Conservation (phyloP, 2,888 invertebrate species). For the Dryocosmus kuriphilus region DNA sequence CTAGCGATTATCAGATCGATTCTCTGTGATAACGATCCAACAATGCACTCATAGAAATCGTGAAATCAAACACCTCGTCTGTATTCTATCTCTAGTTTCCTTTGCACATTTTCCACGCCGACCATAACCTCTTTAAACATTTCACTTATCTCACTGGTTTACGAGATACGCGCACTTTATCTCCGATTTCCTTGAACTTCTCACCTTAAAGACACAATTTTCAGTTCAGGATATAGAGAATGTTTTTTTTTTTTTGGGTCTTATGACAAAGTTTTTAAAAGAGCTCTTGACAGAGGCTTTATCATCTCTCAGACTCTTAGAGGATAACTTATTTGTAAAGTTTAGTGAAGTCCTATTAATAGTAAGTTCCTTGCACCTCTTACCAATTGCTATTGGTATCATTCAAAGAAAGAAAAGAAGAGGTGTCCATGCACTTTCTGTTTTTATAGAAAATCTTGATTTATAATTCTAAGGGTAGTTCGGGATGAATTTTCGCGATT, state of each 20-base stretch:
- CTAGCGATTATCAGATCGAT: slow-evolving; percentile 14
- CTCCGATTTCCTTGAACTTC: slow-evolving; percentile 17
- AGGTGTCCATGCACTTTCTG: not conserved
- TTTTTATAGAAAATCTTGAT: not conserved
- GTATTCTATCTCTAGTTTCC: not conserved
- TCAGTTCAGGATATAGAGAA: not conserved
- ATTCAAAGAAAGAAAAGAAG: not conserved
- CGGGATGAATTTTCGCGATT: not conserved
- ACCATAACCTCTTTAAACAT: not conserved
- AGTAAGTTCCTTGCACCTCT: not conserved
- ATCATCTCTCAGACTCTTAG: too few relatives aligned
- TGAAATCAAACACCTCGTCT: not conserved
- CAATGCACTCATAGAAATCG: not conserved
- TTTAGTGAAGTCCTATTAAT: not conserved
- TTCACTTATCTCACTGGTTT: slow-evolving; percentile 32
- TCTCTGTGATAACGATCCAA: slow-evolving; percentile 25
- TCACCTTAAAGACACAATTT: slow-evolving; percentile 2
- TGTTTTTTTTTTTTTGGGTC: not conserved
- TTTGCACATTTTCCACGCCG: not conserved
- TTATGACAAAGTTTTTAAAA: not conserved
- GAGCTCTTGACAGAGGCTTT: not conserved
- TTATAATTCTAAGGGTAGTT: not conserved
- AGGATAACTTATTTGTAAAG: too few relatives aligned
- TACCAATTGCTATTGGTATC: not conserved
- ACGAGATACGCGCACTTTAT: slow-evolving; percentile 22